Conservation (phyloP, 2,888 invertebrate species). For the Mythimna ferrago region DNA sequence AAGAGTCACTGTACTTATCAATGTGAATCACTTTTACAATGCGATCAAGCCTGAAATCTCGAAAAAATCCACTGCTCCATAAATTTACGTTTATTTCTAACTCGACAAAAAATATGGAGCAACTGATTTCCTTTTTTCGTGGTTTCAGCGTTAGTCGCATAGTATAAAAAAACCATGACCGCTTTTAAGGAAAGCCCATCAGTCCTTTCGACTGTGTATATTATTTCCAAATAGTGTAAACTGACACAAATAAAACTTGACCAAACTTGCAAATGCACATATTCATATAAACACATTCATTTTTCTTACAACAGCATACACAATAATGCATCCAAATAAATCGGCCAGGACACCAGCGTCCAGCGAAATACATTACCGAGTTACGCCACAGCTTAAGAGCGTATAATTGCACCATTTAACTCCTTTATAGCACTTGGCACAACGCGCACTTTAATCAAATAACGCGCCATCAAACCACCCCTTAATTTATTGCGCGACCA, state of each 20-base stretch:
- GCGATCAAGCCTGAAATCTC: too few relatives aligned
- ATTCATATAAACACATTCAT: not conserved
- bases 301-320: not conserved
- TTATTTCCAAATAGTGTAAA: not conserved
- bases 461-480: conserved; percentile 39
- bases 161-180: too few relatives aligned
- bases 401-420: conserved; percentile 63
- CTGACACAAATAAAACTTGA: not conserved
- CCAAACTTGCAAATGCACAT: not conserved
- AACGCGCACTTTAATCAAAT: conserved; percentile 62
- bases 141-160: too few relatives aligned
- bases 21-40: too few relatives aligned
- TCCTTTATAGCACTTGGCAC: conserved; percentile 55
- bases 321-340: conserved; percentile 13
- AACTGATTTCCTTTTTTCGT: too few relatives aligned
- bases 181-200: too few relatives aligned
- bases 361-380: conserved; percentile 34
- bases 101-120: too few relatives aligned
- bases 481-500: conserved; percentile 42
- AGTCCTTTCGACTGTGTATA: not conserved
- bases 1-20: too few relatives aligned
- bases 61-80: too few relatives aligned
- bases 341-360: not conserved
- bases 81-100: too few relatives aligned
- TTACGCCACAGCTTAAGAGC: conserved; percentile 45